These are phyloP conservation scores for Gymnodraco acuticeps DNA, from an alignment of 2,797 vertebrate species.

Conservation along the genomic window DNA sequence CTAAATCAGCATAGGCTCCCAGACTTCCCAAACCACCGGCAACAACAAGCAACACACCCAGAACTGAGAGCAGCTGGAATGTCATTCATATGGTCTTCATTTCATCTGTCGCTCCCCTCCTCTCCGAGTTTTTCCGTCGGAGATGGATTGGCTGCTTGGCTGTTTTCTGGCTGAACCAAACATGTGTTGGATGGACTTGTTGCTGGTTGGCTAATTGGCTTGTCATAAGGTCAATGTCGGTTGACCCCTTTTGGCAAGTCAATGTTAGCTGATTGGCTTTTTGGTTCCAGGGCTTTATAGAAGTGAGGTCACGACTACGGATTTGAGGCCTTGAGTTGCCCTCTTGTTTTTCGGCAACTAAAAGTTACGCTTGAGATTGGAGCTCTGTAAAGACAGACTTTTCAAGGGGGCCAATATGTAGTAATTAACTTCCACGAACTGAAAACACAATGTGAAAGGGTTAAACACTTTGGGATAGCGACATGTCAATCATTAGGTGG, in stretches of 20 bases:
- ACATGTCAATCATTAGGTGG: no score
- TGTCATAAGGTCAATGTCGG: background rate
- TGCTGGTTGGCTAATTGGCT: conserved; percentile 7
- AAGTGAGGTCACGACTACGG: no score
- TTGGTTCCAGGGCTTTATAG: background rate
- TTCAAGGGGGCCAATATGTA: no score
- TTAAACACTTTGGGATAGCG: no score
- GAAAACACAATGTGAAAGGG: no score
- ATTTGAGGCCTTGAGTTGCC: no score
- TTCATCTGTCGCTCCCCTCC: conserved; percentile 57
- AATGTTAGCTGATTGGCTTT: background rate
- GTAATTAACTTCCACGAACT: no score
- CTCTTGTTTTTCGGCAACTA: no score
- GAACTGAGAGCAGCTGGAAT: conserved; percentile 72
- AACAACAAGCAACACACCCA: conserved; percentile 83
- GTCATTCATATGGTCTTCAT: conserved; percentile 84
- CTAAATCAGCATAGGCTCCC: conserved; percentile 75
- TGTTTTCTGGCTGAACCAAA: conserved; percentile 21
- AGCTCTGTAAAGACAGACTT: no score
- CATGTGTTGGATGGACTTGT: background rate
- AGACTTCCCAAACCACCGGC: conserved; percentile 82
- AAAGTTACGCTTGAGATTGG: no score
- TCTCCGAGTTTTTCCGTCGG: conserved; percentile 51
- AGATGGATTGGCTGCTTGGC: conserved; percentile 27
- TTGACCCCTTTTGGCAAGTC: conserved; percentile 2